phyloP scores from a whole-genome alignment of 1,140 invertebrate genomes.

The Pachypsylla venusta region DNA sequence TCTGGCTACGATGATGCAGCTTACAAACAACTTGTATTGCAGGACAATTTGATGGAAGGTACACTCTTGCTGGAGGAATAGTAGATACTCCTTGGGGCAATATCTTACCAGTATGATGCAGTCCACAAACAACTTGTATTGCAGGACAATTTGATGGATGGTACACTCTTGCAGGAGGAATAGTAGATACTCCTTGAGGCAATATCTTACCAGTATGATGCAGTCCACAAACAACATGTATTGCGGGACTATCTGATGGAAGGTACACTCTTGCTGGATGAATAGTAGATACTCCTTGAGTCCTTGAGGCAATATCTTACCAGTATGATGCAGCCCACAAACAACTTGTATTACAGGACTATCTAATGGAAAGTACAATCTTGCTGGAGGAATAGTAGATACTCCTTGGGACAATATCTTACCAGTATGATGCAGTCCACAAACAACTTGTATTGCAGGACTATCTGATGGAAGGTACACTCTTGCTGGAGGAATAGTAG shows the following conservation, averaged over 20 bases:
- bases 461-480: slow-evolving; percentile 48
- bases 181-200: slow-evolving; percentile 53
- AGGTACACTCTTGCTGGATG: slow-evolving; percentile 60
- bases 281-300: slow-evolving; percentile 51
- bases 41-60: slow-evolving; percentile 46
- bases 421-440: slow-evolving; percentile 79
- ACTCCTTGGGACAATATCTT: too few species aligned
- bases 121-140: slow-evolving; percentile 68
- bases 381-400: slow-evolving; percentile 63
- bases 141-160: slow-evolving; percentile 52
- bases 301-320: slow-evolving; percentile 40
- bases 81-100: too few species aligned
- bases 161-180: slow-evolving; percentile 62
- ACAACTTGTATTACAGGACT: slow-evolving; percentile 65
- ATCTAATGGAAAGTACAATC: slow-evolving; percentile 46
- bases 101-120: slow-evolving; percentile 77
- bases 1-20: slow-evolving; percentile 72
- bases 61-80: slow-evolving; percentile 62
- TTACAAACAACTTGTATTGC: slow-evolving; percentile 75
- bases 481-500: slow-evolving; percentile 62
- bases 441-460: slow-evolving; percentile 66
- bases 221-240: slow-evolving; percentile 73
- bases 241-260: slow-evolving; percentile 48
- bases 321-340: slow-evolving; percentile 80
- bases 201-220: slow-evolving; percentile 78